These are phyloP conservation scores for Parauchenoglanis ngamensis DNA, from an alignment of 2,797 vertebrate genomes.

Conservation along the genomic window DNA sequence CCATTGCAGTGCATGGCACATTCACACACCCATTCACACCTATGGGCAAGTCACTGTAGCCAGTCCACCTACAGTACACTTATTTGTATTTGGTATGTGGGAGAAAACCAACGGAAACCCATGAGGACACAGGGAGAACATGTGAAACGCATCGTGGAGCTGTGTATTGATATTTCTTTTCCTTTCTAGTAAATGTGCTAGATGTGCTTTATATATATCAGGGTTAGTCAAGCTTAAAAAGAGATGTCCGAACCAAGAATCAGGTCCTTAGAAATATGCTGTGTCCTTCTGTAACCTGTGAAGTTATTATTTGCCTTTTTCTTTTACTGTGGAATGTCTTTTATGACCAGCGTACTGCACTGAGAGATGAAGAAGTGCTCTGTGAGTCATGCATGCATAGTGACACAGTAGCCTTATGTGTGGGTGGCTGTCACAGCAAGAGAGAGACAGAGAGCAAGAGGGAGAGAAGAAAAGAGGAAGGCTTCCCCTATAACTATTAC, in stretches of 20 bases:
- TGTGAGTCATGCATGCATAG: conserved; percentile 47
- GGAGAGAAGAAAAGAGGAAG: conserved; percentile 6
- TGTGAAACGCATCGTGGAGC: no score
- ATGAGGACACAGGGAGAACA: background rate
- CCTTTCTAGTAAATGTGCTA: no score
- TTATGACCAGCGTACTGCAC: conserved; percentile 13
- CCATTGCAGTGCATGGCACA: background rate
- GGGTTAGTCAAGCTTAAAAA: background rate
- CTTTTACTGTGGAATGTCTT: conserved; percentile 28
- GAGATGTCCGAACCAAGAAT: background rate
- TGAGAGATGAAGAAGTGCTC: conserved; percentile 36
- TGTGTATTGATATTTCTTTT: no score
- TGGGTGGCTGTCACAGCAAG: conserved; percentile 1
- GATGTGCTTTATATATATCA: no score
- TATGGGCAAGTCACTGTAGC: background rate
- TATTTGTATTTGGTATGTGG: no score
- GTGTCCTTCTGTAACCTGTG: conserved; percentile 11
- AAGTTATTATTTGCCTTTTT: conserved; percentile 25
- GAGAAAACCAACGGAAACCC: no score
- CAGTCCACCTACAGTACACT: no score
- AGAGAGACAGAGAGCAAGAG: background rate
- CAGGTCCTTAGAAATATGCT: background rate
- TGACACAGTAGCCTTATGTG: conserved; percentile 32
- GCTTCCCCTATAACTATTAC: conserved; percentile 1
- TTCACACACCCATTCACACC: background rate